Percentiles rank a stretch among this genome's conserved stretches.
Evolutionary conservation across 2,113 vertebrate genomes (phyloP).

Genomic region (Cranoglanis bouderius): DNA sequence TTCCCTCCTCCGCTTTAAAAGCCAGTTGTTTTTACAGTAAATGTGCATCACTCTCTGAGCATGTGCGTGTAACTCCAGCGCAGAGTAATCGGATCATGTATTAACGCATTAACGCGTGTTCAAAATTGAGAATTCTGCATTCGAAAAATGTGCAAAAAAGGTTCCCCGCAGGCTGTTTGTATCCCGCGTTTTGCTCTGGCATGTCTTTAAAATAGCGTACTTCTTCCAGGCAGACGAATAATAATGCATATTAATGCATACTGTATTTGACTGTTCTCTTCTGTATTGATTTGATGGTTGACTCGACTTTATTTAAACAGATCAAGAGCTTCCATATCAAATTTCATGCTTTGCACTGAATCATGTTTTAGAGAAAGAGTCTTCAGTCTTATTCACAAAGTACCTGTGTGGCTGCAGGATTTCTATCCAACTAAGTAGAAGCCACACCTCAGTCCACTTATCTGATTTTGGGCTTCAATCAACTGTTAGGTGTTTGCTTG

Average conservation of each 20-base stretch:
- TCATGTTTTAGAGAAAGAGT: not conserved
- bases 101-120: not conserved
- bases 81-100: not conserved
- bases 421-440: not conserved
- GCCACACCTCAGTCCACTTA: not conserved
- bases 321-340: not conserved
- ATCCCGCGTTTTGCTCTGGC: not conserved
- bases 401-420: not conserved
- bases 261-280: not conserved
- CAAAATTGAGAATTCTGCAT: too few relatives aligned
- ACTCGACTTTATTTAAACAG: not conserved
- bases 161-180: not conserved
- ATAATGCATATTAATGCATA: not conserved
- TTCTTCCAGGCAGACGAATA: not conserved
- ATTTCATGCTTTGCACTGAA: not conserved
- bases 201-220: not conserved
- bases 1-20: constrained; percentile 28
- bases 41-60: not conserved
- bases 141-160: too few relatives aligned
- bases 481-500: not conserved
- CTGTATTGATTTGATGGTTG: not conserved
- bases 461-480: not conserved
- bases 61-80: not conserved
- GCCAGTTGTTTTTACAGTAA: constrained; percentile 18
- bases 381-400: constrained; percentile 3